Conservation (phyloP, 2,888 invertebrate species). For the Altica lythri region DNA sequence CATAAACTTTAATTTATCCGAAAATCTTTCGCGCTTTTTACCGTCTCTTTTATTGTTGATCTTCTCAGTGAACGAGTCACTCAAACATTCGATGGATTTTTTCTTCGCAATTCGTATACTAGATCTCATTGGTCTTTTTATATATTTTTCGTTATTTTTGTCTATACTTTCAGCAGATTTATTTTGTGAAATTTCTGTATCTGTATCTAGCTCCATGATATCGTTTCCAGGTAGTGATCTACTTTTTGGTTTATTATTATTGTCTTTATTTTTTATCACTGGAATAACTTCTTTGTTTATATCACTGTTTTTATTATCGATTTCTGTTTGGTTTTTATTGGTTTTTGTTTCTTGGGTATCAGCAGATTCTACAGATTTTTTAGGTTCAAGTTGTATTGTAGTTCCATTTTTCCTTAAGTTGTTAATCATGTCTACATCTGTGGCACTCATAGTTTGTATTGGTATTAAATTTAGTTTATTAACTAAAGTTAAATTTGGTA, state of each 20-base stretch:
- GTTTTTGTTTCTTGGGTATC: too few relatives aligned
- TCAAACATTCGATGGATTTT: slow-evolving; percentile 47
- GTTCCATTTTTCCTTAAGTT: too few relatives aligned
- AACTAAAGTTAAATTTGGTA: neutral
- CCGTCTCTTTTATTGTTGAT: slow-evolving; percentile 35
- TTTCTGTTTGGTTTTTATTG: too few relatives aligned
- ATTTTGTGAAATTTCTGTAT: neutral
- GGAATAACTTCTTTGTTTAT: neutral
- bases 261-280: neutral
- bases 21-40: slow-evolving; percentile 37
- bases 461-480: neutral
- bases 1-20: slow-evolving; percentile 51
- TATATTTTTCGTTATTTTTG: slow-evolving; percentile 31
- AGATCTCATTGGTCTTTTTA: slow-evolving; percentile 47
- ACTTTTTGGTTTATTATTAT: neutral
- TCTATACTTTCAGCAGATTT: neutral
- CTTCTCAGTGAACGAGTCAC: slow-evolving; percentile 43
- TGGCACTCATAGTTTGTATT: too few relatives aligned
- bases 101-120: slow-evolving; percentile 51
- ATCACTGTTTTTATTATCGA: neutral
- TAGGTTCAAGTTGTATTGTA: too few relatives aligned
- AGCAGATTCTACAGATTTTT: too few relatives aligned
- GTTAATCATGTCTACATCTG: too few relatives aligned
- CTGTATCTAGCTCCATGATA: neutral
- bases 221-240: neutral